Base-by-base conservation (phyloP, 2,113 vertebrate genomes). In the Oriolus oriolus region DNA sequence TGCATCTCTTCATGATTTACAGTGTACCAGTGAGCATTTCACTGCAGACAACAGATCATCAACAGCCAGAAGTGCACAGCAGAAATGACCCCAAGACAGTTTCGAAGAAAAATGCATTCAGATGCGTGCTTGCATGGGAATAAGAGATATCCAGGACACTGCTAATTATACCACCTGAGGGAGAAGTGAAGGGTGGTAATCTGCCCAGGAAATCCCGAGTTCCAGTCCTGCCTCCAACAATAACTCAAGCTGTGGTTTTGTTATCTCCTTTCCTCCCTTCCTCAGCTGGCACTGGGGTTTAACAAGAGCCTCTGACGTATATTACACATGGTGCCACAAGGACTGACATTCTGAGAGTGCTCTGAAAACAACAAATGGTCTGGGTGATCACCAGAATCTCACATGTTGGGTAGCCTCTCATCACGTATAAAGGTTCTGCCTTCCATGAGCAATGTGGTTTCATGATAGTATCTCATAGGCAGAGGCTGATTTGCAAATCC, bases 221-320 rank as follows among this genome's bases (percentile, higher is more conserved):
- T 93, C 88, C 60, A 93, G 64, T 75, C 60, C 68, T n/a, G 64
- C 66, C 85, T 92, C 82, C 69, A 93, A 70, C 85, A 94, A 81
- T 90, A 96, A 92, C 52, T 95, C 91, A 93, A 87, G n/a, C 8
- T 91, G 93, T 7, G 56, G 92, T 42, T 92, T 90, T 71, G 14
- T 75, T 75, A 82, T 89, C 85, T 92, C 82, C 68, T 76, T 93
- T 94, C 87, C 87, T 91, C 78, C 71, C 33, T 80, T 74, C 84
- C 79, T 71, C 83, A 78, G 56, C 79, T 81, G 73, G 73, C 60
- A 87, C 8, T 11, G 21, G 47, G 64, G 60, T 49, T 92, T 90
- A 94, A 68, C 90, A 90, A 71, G 21, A 90, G n/a, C 39, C 59
- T 52, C 75, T 63, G 56, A 37, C 39, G 81, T 59, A 60, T 9